A percentile compares a stretch with the other conserved stretches of the same genome.
Evolutionary conservation across 2,797 vertebrate species (phyloP).

Genomic region (Cyclopterus lumpus): DNA sequence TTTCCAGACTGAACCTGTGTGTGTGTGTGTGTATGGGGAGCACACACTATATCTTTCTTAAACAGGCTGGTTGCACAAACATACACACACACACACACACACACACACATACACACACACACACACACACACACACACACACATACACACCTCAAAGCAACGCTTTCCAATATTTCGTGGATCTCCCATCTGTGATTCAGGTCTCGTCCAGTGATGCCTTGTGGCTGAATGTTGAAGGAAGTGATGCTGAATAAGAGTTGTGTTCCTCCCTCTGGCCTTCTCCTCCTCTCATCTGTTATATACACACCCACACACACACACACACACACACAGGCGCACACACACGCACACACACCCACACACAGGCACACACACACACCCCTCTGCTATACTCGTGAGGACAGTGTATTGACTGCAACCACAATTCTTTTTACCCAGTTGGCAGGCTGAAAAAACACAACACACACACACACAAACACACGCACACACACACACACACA

Average conservation of each 20-base stretch:
- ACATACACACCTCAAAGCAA: background rate
- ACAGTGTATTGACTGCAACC: slow-evolving; percentile 9
- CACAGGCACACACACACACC: background rate
- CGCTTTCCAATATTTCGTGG: slow-evolving; percentile 48
- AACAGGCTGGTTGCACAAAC: too few species aligned
- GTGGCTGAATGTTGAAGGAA: slow-evolving; percentile 74
- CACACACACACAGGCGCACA: slow-evolving; percentile 18
- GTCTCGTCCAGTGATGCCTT: slow-evolving; percentile 66
- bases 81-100: too few species aligned
- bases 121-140: background rate
- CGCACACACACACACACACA: background rate
- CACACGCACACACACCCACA: slow-evolving; percentile 27
- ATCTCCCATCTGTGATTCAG: slow-evolving; percentile 68
- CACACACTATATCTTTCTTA: too few species aligned
- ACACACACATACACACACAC: background rate
- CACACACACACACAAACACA: slow-evolving; percentile 12
- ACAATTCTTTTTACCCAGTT: background rate
- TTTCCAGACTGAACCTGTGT: too few species aligned
- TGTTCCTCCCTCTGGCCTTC: slow-evolving; percentile 62
- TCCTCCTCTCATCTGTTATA: slow-evolving; percentile 60
- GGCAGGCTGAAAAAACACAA: slow-evolving; percentile 1
- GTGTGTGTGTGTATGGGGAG: too few species aligned
- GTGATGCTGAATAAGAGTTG: slow-evolving; percentile 74
- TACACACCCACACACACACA: slow-evolving; percentile 24
- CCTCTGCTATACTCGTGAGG: slow-evolving; percentile 21